Base-by-base conservation (phyloP, 2,888 invertebrate species). In the Andricus quercusramuli region DNA sequence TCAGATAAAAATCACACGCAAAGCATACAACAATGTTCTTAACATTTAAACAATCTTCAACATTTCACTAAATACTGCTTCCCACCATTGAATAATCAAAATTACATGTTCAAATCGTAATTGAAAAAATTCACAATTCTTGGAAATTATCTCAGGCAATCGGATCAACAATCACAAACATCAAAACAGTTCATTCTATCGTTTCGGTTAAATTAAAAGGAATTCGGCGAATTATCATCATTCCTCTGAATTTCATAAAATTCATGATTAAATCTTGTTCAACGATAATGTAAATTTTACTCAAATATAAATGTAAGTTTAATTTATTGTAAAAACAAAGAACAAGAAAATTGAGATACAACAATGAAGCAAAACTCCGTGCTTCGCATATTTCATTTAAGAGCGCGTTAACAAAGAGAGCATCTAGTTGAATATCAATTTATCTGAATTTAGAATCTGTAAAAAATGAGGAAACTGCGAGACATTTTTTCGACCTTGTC, bases 11-110 rank as follows among this genome's bases (percentile, higher is more conserved):
- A 62, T 62, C 9, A 22, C 25, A 11, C 25, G 22, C 25, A 62
- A 62, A 62, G 3, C 2, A n/a, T 37, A 41, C 3, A n/a, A 41
- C 17, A 25, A 62, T 22, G 8, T n/a, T n/a, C 37, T 32, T 67
- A 67, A 67, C 9, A n/a, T 25, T 62, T 22, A 67, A 67, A n/a
- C n/a, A 67, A 67, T 67, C 37, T 67, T 67, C 66, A 67, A 67
- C n/a, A 37, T n/a, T 67, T 41, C 9, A 67, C 44, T 37, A 70
- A 56, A 70, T 47, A 70, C 29, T 70, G 51, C 9, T 32, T 20
- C 11, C 25, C n/a, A 22, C 17, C 4, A n/a, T 29, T 13, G 25
- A 59, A 77, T 59, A 77, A 37, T 32, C 11, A 22, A 22, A 59
- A 59, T 22, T 59, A 22, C n/a, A 3, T 22, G 56, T 56, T 22